Conservation (phyloP, 2,113 vertebrate genomes). For the Hylia prasina region DNA sequence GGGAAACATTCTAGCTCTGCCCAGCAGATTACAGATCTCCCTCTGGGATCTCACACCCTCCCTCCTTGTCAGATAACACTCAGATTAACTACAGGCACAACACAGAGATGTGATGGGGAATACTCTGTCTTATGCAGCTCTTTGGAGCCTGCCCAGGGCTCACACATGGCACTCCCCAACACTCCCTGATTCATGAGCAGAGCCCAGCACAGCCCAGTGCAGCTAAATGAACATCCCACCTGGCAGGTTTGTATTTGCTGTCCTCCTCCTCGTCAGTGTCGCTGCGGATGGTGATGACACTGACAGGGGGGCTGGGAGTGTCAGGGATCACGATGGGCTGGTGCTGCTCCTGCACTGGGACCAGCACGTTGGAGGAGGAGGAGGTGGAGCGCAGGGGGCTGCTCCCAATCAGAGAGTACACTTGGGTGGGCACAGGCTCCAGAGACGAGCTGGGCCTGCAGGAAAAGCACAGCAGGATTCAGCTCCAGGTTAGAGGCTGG, state of each 20-base stretch:
- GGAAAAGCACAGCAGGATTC: neutral
- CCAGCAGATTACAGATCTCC: neutral
- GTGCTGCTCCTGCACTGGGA: conserved; percentile 78
- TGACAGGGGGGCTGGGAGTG: conserved; percentile 94
- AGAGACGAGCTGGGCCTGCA: conserved; percentile 78
- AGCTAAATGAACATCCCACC: conserved; percentile 31
- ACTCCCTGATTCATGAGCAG: neutral
- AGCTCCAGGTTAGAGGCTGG: neutral
- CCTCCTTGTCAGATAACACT: neutral
- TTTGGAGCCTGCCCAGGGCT: neutral
- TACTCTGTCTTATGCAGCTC: neutral
- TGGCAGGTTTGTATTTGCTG: conserved; percentile 84
- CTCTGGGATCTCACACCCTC: neutral
- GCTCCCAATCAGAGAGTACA: conserved; percentile 80
- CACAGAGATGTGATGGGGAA: neutral
- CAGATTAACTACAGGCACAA: neutral
- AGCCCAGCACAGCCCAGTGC: neutral
- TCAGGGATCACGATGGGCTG: conserved; percentile 97
- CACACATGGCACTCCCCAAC: accelerated
- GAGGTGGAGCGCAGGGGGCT: conserved; percentile 76
- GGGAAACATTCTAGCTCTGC: neutral
- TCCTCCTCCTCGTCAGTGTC: conserved; percentile 97
- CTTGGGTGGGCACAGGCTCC: conserved; percentile 76
- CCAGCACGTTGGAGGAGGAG: conserved; percentile 77
- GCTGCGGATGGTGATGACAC: conserved; percentile 97